Conservation (phyloP, 1,140 invertebrate genomes). For the Drosophila sulfurigaster region DNA sequence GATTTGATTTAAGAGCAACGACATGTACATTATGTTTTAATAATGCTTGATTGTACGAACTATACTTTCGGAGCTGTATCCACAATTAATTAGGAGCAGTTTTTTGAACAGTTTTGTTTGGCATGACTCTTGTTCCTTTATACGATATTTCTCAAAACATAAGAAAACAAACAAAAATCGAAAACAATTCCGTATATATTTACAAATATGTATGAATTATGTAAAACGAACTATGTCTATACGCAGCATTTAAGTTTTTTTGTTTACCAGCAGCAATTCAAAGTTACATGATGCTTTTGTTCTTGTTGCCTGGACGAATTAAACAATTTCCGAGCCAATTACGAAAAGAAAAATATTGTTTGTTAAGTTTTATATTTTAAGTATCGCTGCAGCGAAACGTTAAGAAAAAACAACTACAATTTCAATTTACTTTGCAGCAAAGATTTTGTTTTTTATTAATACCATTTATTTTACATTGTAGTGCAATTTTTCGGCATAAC, state of each 20-base stretch:
- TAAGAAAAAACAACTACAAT: slow-evolving; percentile 29
- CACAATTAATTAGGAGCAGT: slow-evolving; percentile 7
- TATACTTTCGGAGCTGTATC: slow-evolving; percentile 50
- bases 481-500: slow-evolving; percentile 72
- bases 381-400: slow-evolving; percentile 43
- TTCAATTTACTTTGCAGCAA: slow-evolving; percentile 63
- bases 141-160: slow-evolving; percentile 70
- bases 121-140: slow-evolving; percentile 80
- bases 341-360: slow-evolving; percentile 66
- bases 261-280: slow-evolving; percentile 50
- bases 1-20: slow-evolving; percentile 55
- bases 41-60: slow-evolving; percentile 73
- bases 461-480: slow-evolving; percentile 60
- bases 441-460: slow-evolving; percentile 55
- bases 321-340: slow-evolving; percentile 78
- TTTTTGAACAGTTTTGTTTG: slow-evolving; percentile 56
- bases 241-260: slow-evolving; percentile 75
- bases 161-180: slow-evolving; percentile 41
- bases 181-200: slow-evolving; percentile 70
- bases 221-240: slow-evolving; percentile 56
- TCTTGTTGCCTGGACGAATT: slow-evolving; percentile 59
- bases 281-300: slow-evolving; percentile 32
- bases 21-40: slow-evolving; percentile 82
- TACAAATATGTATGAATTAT: slow-evolving; percentile 47
- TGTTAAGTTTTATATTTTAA: slow-evolving; percentile 79